These are phyloP conservation scores for Phoronis australis DNA, from an alignment of 2,888 invertebrate genomes.

Conservation along the genomic window DNA sequence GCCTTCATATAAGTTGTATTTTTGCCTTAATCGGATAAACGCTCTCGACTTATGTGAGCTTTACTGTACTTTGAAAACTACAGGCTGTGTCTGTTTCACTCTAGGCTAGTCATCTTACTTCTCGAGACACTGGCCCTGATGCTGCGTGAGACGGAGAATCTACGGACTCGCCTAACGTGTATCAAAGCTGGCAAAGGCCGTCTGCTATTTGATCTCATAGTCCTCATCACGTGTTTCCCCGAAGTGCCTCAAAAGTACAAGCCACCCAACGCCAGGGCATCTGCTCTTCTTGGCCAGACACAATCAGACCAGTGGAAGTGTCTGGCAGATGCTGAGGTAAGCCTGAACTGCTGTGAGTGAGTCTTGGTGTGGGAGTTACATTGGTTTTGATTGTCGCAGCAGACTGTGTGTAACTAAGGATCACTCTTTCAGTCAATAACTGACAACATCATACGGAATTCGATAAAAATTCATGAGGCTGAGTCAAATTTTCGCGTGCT, in stretches of 20 bases:
- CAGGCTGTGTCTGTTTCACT: background rate
- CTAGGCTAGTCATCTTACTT: conserved; percentile 23
- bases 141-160: conserved; percentile 47
- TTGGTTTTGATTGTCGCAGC: too few species aligned
- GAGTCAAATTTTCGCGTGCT: too few species aligned
- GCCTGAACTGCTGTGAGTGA: too few species aligned
- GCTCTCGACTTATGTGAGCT: too few species aligned
- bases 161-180: conserved; percentile 31
- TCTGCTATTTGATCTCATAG: conserved; percentile 31
- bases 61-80: too few species aligned
- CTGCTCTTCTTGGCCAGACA: conserved; percentile 5
- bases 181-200: conserved; percentile 35
- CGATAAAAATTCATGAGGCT: too few species aligned
- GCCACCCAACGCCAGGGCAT: conserved; percentile 8
- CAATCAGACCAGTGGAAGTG: conserved; percentile 5
- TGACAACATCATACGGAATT: too few species aligned
- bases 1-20: too few species aligned
- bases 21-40: too few species aligned
- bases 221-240: conserved; percentile 36
- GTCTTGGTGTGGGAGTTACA: too few species aligned
- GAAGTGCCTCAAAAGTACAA: conserved; percentile 30
- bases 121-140: conserved; percentile 39
- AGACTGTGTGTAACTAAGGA: too few species aligned
- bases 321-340: conserved; percentile 8
- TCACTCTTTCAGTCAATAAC: too few species aligned